Conservation (phyloP, 2,888 invertebrate genomes). For the Cantharis lateralis region DNA sequence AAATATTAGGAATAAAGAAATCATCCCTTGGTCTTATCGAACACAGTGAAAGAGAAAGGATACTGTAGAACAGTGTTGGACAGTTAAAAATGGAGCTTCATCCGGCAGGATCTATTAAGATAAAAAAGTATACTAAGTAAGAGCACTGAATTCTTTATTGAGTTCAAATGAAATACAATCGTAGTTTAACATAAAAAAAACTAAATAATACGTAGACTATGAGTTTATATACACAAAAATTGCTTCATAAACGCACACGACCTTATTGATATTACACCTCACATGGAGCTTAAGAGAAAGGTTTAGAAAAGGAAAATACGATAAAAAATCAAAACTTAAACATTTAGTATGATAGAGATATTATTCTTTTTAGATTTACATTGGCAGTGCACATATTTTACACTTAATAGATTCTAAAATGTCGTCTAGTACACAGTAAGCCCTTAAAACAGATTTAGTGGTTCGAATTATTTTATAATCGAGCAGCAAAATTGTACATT, state of each 20-base stretch:
- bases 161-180: conserved; percentile 21
- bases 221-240: conserved; percentile 21
- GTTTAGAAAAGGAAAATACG: conserved; percentile 13
- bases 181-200: conserved; percentile 9
- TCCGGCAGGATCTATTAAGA: too few relatives aligned
- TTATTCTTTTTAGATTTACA: conserved; percentile 38
- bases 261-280: conserved; percentile 12
- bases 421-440: conserved; percentile 30
- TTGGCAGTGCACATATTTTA: conserved; percentile 47
- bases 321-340: conserved; percentile 11
- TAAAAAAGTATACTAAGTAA: conserved; percentile 7
- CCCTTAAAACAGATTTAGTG: conserved; percentile 34
- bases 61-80: too few relatives aligned
- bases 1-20: too few relatives aligned
- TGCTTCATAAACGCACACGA: conserved; percentile 16
- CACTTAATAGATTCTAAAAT: conserved; percentile 40
- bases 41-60: too few relatives aligned
- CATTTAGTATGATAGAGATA: conserved; percentile 19
- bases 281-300: conserved; percentile 16
- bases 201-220: conserved; percentile 11
- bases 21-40: too few relatives aligned
- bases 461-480: conserved; percentile 24
- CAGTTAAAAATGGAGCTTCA: too few relatives aligned
- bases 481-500: conserved; percentile 25
- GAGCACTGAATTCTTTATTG: conserved; percentile 53